These are phyloP conservation scores for Vipera ursinii DNA, from an alignment of 2,797 vertebrate genomes.

Conservation along the genomic window DNA sequence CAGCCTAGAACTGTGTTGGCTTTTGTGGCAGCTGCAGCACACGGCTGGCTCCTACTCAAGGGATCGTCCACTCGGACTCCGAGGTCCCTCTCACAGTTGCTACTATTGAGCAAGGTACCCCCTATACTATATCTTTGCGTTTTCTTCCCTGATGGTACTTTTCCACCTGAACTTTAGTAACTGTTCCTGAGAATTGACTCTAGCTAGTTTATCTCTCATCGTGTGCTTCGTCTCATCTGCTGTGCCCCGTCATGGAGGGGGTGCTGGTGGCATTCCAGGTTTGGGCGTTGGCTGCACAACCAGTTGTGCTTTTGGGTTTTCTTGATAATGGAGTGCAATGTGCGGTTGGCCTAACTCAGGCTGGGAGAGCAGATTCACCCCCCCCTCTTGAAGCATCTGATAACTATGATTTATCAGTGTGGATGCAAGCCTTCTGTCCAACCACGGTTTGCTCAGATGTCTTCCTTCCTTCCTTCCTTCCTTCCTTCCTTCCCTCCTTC, in stretches of 20 bases:
- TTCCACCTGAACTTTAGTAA: not conserved
- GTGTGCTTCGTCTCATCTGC: not conserved
- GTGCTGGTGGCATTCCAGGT: not conserved
- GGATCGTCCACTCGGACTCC: fast-evolving
- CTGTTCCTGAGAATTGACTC: not conserved
- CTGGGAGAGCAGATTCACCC: too few species aligned
- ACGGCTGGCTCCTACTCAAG: not conserved
- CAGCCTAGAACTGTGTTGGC: not conserved
- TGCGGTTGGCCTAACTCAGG: too few species aligned
- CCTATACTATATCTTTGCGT: not conserved
- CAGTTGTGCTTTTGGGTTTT: not conserved
- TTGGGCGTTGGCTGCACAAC: not conserved
- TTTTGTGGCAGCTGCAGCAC: not conserved
- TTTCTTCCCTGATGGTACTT: not conserved
- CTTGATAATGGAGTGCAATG: not conserved
- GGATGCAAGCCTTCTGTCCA: too few species aligned
- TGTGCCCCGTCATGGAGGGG: not conserved
- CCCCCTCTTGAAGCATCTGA: too few species aligned
- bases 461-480: too few species aligned
- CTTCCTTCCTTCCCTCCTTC: too few species aligned
- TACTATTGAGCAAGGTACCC: fast-evolving
- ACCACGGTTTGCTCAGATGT: too few species aligned
- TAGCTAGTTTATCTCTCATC: not conserved
- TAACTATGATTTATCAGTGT: too few species aligned
- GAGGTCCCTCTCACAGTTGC: not conserved